Base-by-base conservation (phyloP, 1,140 invertebrate species). In the Eumeta japonica region DNA sequence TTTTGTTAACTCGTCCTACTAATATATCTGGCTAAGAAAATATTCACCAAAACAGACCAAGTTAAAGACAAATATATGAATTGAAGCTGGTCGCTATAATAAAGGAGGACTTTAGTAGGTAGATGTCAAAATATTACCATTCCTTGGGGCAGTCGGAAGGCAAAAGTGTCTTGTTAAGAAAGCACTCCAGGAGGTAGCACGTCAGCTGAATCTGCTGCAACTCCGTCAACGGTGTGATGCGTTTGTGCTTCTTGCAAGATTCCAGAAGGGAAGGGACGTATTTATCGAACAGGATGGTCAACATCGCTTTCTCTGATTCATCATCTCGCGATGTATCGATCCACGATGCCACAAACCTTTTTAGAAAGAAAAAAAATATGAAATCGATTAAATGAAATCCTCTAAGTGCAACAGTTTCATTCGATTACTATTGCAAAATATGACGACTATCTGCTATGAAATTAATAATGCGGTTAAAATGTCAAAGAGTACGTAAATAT, bases 221-320 rank as follows among this genome's bases (percentile, higher is more conserved):
- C 57, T 97, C 92, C 1, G 89, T 86, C 10, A 98, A 84, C 1
- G 92, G 92, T 0, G 91, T 94, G 16, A 96, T 91, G 51, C 90
- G 92, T 56, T 94, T 95, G 60, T 96, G 93, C 55, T 87, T 86
- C 40, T 86, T 85, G 17, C 87, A 78, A 0, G 82, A 81, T 44
- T 97, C 93, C 27, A 96, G 72, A 40, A 91, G 78, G 0, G 83
- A 77, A 0, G 92, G 91, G n/a, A 97, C 86, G 59, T 97, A 97
- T 62, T 96, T 97, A 56, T 97, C 94, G 58, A 97, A 97, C 2
- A 97, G 77, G 7, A 94, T 85, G 3, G 85, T 85, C 28, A 97
- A 67, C 64, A 88, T 89, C 0, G 89, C 86, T 35, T 87, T 85
- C 61, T 91, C 88, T 0, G 79, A 77, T 43, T 82, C 77, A 32